Evolutionary conservation across 2,113 vertebrate genomes (phyloP).

Genomic region (Casuarius casuarius): DNA sequence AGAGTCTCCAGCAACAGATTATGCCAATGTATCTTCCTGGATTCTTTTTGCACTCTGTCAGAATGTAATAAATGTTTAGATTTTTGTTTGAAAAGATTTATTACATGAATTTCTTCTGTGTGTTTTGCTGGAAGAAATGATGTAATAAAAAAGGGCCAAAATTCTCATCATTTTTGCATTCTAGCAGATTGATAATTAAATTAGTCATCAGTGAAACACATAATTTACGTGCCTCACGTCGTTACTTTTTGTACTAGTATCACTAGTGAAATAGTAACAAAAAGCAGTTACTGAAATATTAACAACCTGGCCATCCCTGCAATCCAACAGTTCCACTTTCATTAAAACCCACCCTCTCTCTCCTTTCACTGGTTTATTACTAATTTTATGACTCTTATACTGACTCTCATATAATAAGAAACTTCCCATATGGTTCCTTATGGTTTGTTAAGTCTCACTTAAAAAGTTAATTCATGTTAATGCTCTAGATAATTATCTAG

Average conservation of each 20-base stretch:
- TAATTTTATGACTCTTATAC: background rate
- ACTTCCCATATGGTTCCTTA: background rate
- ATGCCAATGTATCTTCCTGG: background rate
- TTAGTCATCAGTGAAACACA: background rate
- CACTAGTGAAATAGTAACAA: background rate
- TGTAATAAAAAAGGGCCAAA: background rate
- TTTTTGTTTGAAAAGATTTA: background rate
- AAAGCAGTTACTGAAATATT: background rate
- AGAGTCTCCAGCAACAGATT: background rate
- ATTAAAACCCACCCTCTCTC: background rate
- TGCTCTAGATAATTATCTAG: background rate
- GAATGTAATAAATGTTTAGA: background rate
- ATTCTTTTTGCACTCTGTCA: background rate
- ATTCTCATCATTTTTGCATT: background rate
- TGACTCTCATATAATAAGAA: background rate
- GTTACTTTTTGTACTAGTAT: background rate
- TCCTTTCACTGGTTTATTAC: background rate
- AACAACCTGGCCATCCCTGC: background rate
- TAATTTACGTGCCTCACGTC: background rate
- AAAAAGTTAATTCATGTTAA: background rate
- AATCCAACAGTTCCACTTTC: background rate
- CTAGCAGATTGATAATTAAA: background rate
- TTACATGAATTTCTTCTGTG: background rate
- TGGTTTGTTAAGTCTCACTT: background rate
- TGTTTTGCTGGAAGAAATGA: background rate